Conservation (phyloP, 2,797 vertebrate species). For the Octomys mimax region DNA sequence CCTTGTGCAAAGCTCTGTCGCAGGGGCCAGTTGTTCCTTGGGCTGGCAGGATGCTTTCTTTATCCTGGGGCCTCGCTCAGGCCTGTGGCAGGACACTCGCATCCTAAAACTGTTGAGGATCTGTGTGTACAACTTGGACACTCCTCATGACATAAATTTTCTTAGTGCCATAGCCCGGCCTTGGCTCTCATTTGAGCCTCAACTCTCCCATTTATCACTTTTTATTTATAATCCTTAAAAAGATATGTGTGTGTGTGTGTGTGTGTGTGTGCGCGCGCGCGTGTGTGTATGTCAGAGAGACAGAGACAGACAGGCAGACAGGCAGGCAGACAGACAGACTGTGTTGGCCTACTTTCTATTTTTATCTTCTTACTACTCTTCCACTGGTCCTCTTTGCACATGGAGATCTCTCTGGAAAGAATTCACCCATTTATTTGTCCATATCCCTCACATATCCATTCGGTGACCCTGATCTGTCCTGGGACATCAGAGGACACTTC, state of each 20-base stretch:
- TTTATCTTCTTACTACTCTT: constrained; percentile 13
- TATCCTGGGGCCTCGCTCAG: not conserved
- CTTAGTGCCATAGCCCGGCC: not conserved
- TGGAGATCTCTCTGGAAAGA: not conserved
- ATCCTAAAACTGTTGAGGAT: not conserved
- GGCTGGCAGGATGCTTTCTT: constrained; percentile 56
- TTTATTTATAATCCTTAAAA: not conserved
- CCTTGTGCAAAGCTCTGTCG: constrained; percentile 66
- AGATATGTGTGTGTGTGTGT: not conserved
- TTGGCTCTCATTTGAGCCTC: not conserved
- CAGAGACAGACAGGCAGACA: too few relatives aligned
- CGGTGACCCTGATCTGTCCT: not conserved
- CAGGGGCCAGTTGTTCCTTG: constrained; percentile 35
- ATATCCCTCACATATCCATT: not conserved
- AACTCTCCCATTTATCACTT: not conserved
- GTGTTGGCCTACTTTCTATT: not conserved
- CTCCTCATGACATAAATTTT: not conserved
- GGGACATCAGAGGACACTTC: not conserved
- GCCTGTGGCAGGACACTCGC: not conserved
- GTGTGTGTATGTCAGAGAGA: not conserved
- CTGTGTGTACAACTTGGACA: not conserved
- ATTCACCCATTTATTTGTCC: not conserved
- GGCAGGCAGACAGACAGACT: not conserved
- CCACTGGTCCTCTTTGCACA: not conserved
- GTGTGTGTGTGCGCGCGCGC: not conserved